Percentiles rank a stretch among this genome's conserved stretches.
phyloP scores from a whole-genome alignment of 2,888 invertebrate genomes.

The Leptopilina myrica region DNA sequence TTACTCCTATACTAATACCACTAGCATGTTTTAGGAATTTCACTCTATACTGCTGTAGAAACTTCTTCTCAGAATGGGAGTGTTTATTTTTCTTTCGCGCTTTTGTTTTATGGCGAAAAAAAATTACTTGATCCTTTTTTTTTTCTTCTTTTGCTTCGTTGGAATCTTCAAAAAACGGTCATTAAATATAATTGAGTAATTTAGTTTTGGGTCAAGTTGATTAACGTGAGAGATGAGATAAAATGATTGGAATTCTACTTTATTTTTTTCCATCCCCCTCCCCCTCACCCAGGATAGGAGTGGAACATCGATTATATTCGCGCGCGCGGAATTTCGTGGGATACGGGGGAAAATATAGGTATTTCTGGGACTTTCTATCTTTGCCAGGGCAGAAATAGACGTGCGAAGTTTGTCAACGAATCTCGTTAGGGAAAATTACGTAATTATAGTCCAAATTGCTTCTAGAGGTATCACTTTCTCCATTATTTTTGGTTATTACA shows the following conservation, averaged over 20 bases:
- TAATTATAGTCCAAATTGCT: conserved; percentile 22
- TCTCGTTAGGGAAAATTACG: conserved; percentile 30
- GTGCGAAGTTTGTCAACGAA: conserved; percentile 24
- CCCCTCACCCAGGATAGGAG: background rate
- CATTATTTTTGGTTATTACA: background rate
- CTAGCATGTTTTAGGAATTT: too few relatives aligned
- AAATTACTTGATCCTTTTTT: too few relatives aligned
- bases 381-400: conserved; percentile 20
- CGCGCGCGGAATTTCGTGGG: background rate
- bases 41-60: too few relatives aligned
- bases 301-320: background rate
- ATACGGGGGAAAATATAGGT: background rate
- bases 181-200: conserved; percentile 15
- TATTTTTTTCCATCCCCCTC: background rate
- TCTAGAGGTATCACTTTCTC: conserved; percentile 7
- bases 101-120: too few relatives aligned
- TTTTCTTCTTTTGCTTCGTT: background rate
- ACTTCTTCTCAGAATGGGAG: too few relatives aligned
- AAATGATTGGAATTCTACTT: conserved; percentile 13
- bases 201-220: background rate
- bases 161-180: background rate
- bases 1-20: too few relatives aligned
- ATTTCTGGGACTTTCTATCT: conserved; percentile 23
- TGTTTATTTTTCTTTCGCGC: too few relatives aligned
- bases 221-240: background rate